Base-by-base conservation (phyloP, 2,888 invertebrate genomes). In the Drosophila testacea region DNA sequence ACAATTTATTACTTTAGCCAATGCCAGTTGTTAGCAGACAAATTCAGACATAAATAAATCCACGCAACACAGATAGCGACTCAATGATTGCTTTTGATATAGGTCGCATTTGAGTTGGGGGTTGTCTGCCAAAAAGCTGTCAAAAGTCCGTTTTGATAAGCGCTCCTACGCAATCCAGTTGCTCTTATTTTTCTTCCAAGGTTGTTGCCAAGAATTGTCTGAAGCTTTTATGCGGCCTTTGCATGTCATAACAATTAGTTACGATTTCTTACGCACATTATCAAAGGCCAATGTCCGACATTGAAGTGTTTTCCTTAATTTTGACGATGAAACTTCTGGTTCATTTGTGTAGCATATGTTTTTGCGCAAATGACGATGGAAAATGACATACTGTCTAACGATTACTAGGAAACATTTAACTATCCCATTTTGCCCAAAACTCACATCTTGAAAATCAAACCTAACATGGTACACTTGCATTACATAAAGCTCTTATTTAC, bases 91-190 rank as follows among this genome's bases (percentile, higher is more conserved):
- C 59, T 60, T 54, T 44, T 47, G 73, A 54, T 30, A 55, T 46
- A 65, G 62, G 65, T 50, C 56, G 39, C 41, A 56, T 65, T 55
- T 56, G 51, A 47, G 73, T 28, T 47, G 16, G 59, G 61, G 27
- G 9, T 51, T 69, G 79, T 81, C 69, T 73, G 74, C 63, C 77
- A 69, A 76, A 68, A 77, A 77, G 72, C 81, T 86, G 83, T 77
- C 81, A 86, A 77, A 83, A 83, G 81, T 72, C 64, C 61, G 54
- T 54, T 86, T 75, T 72, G 77, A 81, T 86, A 79, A 73, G 81
- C 64, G 30, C 50, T 28, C 36, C 44, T 3, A 47, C 44, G 57
- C 51, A 55, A 60, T 39, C 64, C 67, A 69, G 51, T 55, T 69
- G 61, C 65, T 69, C 63, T 64, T 65, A 62, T 69, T 72, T 69